phyloP scores from a whole-genome alignment of 2,113 vertebrate genomes.

The Tyto alba region DNA sequence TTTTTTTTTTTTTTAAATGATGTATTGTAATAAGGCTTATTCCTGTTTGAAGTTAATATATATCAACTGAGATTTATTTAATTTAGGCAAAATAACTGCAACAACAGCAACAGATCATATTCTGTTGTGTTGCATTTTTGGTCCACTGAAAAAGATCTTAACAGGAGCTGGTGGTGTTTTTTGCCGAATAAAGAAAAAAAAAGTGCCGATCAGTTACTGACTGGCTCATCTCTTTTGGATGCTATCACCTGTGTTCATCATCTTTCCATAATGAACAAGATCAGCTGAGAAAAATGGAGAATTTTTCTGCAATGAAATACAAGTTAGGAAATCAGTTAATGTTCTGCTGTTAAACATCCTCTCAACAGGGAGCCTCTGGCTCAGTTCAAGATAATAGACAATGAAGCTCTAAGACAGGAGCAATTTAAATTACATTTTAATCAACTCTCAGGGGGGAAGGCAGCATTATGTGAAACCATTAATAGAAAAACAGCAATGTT shows the following conservation, averaged over 20 bases:
- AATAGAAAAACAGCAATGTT: conserved; percentile 46
- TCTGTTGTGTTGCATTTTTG: not conserved
- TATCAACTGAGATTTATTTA: not conserved
- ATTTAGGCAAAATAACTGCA: not conserved
- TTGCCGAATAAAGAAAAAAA: not conserved
- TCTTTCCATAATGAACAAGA: not conserved
- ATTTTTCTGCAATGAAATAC: not conserved
- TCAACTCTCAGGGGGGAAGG: conserved; percentile 41
- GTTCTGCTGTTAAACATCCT: conserved; percentile 22
- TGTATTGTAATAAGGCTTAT: not conserved
- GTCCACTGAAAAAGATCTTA: not conserved
- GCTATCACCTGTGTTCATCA: not conserved
- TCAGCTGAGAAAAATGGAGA: conserved; percentile 4
- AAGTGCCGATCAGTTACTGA: not conserved
- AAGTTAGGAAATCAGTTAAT: not conserved
- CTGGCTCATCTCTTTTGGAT: not conserved
- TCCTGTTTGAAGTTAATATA: not conserved
- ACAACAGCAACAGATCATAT: not conserved
- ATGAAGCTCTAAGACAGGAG: conserved; percentile 14
- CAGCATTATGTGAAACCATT: conserved; percentile 29
- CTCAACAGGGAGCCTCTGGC: not conserved
- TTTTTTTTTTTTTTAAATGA: not conserved
- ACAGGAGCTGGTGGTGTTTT: not conserved
- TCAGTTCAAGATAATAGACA: conserved; percentile 35
- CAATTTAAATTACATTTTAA: conserved; percentile 59